phyloP scores from a whole-genome alignment of 1,140 invertebrate species.

The Paralvinella palmiformis region DNA sequence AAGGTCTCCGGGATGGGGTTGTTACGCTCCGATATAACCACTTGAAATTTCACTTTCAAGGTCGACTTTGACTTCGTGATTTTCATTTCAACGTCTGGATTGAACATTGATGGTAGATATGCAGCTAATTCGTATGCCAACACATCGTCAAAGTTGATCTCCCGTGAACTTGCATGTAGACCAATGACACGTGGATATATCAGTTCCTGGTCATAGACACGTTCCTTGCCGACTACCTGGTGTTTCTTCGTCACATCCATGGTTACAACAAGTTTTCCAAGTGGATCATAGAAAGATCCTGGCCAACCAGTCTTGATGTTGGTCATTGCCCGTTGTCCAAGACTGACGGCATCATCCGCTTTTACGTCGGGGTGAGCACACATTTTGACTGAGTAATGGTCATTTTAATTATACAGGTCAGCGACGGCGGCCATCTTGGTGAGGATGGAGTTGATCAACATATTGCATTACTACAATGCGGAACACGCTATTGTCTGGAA shows the following conservation, averaged over 20 bases:
- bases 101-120: background rate
- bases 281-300: background rate
- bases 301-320: background rate
- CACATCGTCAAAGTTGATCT: constrained; percentile 1
- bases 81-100: background rate
- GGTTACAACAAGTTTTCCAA: too few relatives aligned
- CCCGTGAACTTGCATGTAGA: constrained; percentile 3
- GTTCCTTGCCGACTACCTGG: too few relatives aligned
- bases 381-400: too few relatives aligned
- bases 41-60: too few relatives aligned
- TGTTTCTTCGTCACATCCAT: background rate
- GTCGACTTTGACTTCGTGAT: background rate
- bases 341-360: background rate
- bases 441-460: too few relatives aligned
- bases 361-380: background rate
- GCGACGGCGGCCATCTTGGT: too few relatives aligned
- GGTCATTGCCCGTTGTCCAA: background rate
- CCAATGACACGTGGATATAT: background rate
- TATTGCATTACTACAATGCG: too few relatives aligned
- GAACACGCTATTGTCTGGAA: too few relatives aligned
- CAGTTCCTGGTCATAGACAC: constrained; percentile 2
- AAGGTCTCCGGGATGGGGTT: background rate
- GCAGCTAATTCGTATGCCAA: background rate
- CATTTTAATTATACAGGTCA: too few relatives aligned
- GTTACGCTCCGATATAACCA: background rate